Evolutionary conservation across 2,113 vertebrate genomes (phyloP).

Genomic region (Oxyura jamaicensis): DNA sequence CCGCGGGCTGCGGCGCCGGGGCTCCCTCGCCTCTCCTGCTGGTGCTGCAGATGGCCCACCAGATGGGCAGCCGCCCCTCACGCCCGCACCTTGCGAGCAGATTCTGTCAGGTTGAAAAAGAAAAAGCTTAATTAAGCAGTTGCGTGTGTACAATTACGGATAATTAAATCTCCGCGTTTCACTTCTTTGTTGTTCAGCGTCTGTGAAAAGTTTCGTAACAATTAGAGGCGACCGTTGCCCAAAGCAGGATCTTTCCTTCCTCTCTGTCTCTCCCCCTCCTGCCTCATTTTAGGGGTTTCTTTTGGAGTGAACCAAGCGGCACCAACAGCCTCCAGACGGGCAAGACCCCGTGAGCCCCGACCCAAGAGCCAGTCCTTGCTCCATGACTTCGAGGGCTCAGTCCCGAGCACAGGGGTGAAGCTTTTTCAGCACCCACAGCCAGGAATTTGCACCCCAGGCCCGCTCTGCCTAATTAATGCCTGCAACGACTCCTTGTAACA

Average conservation of each 20-base stretch:
- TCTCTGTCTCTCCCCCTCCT: background rate
- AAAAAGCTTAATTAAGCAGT: conserved; percentile 82
- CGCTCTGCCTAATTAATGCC: background rate
- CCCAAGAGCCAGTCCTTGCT: accelerated
- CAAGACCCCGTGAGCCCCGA: accelerated
- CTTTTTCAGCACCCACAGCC: background rate
- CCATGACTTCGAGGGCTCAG: background rate
- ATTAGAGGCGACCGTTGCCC: background rate
- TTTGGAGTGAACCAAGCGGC: background rate
- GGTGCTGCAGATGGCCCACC: conserved; percentile 75
- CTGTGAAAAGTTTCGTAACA: conserved; percentile 70
- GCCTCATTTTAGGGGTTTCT: background rate
- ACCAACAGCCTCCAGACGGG: accelerated
- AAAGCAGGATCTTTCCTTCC: background rate
- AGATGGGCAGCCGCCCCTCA: conserved; percentile 73
- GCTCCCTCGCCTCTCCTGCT: background rate
- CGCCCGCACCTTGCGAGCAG: conserved; percentile 76
- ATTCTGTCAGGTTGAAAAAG: conserved; percentile 77
- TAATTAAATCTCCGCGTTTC: conserved; percentile 74
- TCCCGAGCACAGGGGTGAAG: background rate
- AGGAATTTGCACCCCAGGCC: background rate
- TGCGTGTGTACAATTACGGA: conserved; percentile 75
- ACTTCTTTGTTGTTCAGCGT: conserved; percentile 63
- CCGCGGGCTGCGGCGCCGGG: background rate
- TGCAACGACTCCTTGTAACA: background rate